Conservation (phyloP, 2,888 invertebrate genomes). For the Phyto melanocephala region DNA sequence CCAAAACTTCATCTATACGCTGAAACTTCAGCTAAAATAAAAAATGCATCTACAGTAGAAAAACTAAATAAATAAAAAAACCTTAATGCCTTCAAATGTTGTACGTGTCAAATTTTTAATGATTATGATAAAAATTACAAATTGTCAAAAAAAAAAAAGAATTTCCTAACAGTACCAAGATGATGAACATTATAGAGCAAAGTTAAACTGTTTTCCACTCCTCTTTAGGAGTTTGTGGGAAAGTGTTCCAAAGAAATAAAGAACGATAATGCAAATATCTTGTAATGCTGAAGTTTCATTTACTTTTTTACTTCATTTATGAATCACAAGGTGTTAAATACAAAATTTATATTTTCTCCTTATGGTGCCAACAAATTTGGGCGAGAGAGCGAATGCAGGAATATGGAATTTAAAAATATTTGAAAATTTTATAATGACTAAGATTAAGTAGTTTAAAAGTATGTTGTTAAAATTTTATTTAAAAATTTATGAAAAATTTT, state of each 20-base stretch:
- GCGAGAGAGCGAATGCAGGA: background rate
- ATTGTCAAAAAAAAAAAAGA: constrained; percentile 46
- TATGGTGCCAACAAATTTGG: no score
- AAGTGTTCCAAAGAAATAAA: background rate
- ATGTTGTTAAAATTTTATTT: no score
- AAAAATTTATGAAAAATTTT: no score
- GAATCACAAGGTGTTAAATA: constrained; percentile 10
- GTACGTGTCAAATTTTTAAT: constrained; percentile 65
- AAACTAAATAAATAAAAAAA: constrained; percentile 6
- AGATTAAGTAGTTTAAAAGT: no score
- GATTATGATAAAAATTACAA: constrained; percentile 65
- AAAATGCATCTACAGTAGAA: no score
- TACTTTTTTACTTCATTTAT: background rate
- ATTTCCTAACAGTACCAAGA: background rate
- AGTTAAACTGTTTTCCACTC: no score
- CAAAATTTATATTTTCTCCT: constrained; percentile 16
- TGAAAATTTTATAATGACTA: background rate
- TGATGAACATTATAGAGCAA: background rate
- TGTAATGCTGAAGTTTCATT: constrained; percentile 20
- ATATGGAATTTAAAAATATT: background rate
- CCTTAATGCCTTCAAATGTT: constrained; percentile 59
- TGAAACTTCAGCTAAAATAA: background rate
- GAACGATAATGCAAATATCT: constrained; percentile 18
- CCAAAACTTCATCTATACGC: constrained; percentile 15
- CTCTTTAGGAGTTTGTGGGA: background rate